Evolutionary conservation across 2,888 invertebrate genomes (phyloP), one percentile per base, ranked within the genome.

Genomic region (Tenthredo amoena): DNA sequence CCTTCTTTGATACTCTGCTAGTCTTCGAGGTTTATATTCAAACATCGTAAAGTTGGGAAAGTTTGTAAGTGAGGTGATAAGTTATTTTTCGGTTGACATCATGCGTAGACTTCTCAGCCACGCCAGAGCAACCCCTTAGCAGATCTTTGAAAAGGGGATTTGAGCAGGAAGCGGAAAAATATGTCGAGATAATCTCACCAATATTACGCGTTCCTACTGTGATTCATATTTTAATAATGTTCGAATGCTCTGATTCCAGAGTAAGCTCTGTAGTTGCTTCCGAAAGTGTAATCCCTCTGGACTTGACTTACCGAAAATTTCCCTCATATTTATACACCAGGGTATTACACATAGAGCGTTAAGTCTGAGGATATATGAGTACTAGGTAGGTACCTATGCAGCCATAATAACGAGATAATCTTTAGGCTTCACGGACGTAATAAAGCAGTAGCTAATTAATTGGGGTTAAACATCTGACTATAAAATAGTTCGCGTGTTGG

Each of bases 401-500:
- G 77, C 37, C 40, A 81, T 81, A 62, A 81, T 81, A 37, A 40
- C 81, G 40, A 62, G 58, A 62, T 62, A 81, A 81, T 81, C 81
- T 81, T 62, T 31, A 62, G 58, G n/a, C 58, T 62, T 58, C 40
- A 62, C 81, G n/a, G 21, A 58, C 58, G 58, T 37, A 81, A 81
- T 81, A 81, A 81, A 81, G 37, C 81, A 62, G 37, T n/a, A 77
- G 85, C 87, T 88, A 90, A 90, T 90, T 90, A 90, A 90, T 90
- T 88, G 89, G 86, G 86, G 88, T 89, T 89, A 88, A 90, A 88
- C 88, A 88, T 87, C 88, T 85, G 87, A 87, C 87, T 87, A 87
- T 88, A 88, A 90, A 90, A 89, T 89, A 89, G 87, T 90, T 88
- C 87, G 88, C 89, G 88, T 88, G 89, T 86, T 86, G 87, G 85